Conservation (phyloP, 2,797 vertebrate species). For the Coranthus polyacanthus region DNA sequence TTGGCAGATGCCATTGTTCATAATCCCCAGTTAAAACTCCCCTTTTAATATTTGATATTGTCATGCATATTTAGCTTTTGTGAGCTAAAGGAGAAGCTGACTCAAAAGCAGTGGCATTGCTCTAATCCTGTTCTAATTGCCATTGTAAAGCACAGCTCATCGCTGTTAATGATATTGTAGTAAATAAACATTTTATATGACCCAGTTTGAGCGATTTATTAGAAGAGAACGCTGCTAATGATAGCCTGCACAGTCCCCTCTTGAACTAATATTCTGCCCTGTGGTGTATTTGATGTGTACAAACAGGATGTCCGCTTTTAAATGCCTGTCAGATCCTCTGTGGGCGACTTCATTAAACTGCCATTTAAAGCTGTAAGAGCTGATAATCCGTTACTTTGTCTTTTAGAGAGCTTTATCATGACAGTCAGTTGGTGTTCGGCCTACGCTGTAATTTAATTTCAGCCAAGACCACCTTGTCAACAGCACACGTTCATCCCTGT, state of each 20-base stretch:
- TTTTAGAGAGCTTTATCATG: conserved; percentile 39
- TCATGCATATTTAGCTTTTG: conserved; percentile 15
- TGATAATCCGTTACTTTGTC: conserved; percentile 53
- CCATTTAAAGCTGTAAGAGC: conserved; percentile 67
- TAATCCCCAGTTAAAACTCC: conserved; percentile 27
- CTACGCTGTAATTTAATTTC: conserved; percentile 53
- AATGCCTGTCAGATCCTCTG: conserved; percentile 19
- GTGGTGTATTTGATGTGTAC: conserved; percentile 31
- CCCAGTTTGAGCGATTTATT: conserved; percentile 29
- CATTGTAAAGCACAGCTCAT: conserved; percentile 23
- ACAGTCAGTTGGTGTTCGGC: conserved; percentile 39
- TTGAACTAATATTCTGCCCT: conserved; percentile 8
- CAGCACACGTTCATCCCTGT: conserved; percentile 27
- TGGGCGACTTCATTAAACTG: conserved; percentile 60
- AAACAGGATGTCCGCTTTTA: conserved; percentile 43
- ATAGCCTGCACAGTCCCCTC: conserved; percentile 6
- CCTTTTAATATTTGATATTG: conserved; percentile 4
- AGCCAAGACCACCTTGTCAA: conserved; percentile 52
- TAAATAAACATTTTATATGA: conserved; percentile 14
- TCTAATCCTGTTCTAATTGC: conserved; percentile 43
- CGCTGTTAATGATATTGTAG: not conserved
- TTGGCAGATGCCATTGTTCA: conserved; percentile 24
- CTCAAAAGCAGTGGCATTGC: not conserved
- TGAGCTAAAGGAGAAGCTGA: conserved; percentile 10
- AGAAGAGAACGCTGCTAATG: conserved; percentile 21